Base-by-base conservation (phyloP, 1,140 invertebrate genomes). In the Babylonia areolata region DNA sequence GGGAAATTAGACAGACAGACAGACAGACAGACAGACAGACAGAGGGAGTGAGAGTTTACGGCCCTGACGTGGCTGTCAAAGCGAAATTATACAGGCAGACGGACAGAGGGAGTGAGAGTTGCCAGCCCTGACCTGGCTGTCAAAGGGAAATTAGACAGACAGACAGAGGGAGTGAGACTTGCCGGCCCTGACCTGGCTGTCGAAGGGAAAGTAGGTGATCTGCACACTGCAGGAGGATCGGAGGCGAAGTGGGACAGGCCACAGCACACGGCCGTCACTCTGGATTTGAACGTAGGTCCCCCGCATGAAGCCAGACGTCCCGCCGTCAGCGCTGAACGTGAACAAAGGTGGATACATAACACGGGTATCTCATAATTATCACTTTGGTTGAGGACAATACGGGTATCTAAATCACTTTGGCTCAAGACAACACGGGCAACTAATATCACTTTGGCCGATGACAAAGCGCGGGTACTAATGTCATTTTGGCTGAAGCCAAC, bases 221-320 rank as follows among this genome's bases (percentile, higher is more conserved):
- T 94, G 92, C 3, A 94, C 92, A 87, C 93, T 92, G 85, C 94
- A 94, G 11, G 93, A 93, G 81, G 91, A 93, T 85, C 93, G 92
- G 31, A 94, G 85, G 89, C 95, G 95, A 42, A 95, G 95, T 6
- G 95, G 95, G 15, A 95, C 95, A 17, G 95, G 95, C 95, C 95
- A 96, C 85, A 95, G 95, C 3, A 96, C 95, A 42, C 94, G 94
- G 31, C 96, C 96, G 87, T 95, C 93, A 85, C 94, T 90, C 23
- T 94, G 92, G 6, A 96, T 94, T 90, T 95, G 94, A 1, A 95
- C 95, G 90, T 92, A 93, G 35, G 95, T 93, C 77, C 95, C 95
- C 83, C 92, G 90, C 95, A 96, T 95, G 89, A 95, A 96, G 2
- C 95, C 95, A 17, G 94, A 93, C 0, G 95, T 95, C 84, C 95